Evolutionary conservation across 2,888 invertebrate species (phyloP).

Genomic region (Limnephilus lunatus): DNA sequence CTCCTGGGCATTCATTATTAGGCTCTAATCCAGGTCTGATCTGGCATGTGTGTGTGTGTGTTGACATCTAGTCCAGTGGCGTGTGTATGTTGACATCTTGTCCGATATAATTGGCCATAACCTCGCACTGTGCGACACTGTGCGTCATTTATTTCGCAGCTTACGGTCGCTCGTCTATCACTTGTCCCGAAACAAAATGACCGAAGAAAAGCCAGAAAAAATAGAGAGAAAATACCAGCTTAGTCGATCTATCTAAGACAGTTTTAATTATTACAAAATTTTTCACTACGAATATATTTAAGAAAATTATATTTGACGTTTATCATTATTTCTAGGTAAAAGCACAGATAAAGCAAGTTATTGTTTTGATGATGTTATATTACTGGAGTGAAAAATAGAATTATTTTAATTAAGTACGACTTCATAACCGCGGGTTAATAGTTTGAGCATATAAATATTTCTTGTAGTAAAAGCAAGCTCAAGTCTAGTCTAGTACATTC

Average conservation of each 20-base stretch:
- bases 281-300: not conserved
- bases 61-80: not conserved
- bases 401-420: no score
- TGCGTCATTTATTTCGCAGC: slow-evolving; percentile 29
- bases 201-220: not conserved
- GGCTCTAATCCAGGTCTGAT: not conserved
- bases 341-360: no score
- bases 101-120: slow-evolving; percentile 33
- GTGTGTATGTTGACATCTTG: slow-evolving; percentile 24
- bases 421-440: no score
- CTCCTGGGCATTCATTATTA: not conserved
- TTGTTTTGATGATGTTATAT: no score
- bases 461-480: no score
- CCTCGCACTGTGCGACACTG: slow-evolving; percentile 8
- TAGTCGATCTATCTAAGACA: not conserved
- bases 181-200: not conserved
- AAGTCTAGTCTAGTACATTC: no score
- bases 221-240: not conserved
- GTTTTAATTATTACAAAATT: not conserved
- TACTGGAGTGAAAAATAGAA: no score
- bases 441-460: no score
- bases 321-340: no score
- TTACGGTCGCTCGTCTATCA: slow-evolving; percentile 12
- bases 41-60: not conserved
- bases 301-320: no score